Base-by-base conservation (phyloP, 2,888 invertebrate species). In the Eristalis intricaria region DNA sequence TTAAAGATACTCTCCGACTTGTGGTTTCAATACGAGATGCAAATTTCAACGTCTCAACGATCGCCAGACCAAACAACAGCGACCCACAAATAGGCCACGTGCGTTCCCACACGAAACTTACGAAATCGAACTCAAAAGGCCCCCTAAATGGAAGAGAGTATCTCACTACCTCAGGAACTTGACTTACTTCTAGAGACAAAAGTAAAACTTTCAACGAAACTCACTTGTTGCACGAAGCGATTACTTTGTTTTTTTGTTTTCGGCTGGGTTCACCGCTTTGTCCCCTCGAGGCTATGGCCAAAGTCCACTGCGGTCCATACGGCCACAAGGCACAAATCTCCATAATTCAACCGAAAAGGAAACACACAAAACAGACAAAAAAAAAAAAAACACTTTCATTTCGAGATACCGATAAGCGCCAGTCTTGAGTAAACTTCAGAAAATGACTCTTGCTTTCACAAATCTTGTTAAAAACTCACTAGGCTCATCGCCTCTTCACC, bases 381-480 rank as follows among this genome's bases (percentile, higher is more conserved):
- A 60, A 60, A 23, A 60, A 13, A 60, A 69, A 81, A 81, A 81
- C 81, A 75, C 81, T 81, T 81, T 81, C 74, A 74, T 81, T 81
- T 81, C 74, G 38, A 69, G 74, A 75, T 35, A 69, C 26, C 81
- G 68, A 81, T 68, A 81, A 79, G 79, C 79, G 79, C 71, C 66
- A 26, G 66, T 13, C 40, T 74, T 74, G 56, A 61, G 23, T 29
- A 32, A 79, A 71, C 60, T 69, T 63, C 43, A 79, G 23, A 26
- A 32, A 79, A 71, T 40, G 71, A 69, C 81, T 75, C 74, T 81
- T 74, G 74, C 81, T 80, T 74, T 80, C 73, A 74, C 74, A 68
- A 73, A 80, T 68, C 56, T 68, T 70, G 70, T 74, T 68, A 61
- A 73, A 43, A 60, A 35, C 60, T 60, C 40, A 50, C 60, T 66